These are phyloP conservation scores for Torymus auratus DNA, from an alignment of 2,888 invertebrate genomes.

Conservation along the genomic window DNA sequence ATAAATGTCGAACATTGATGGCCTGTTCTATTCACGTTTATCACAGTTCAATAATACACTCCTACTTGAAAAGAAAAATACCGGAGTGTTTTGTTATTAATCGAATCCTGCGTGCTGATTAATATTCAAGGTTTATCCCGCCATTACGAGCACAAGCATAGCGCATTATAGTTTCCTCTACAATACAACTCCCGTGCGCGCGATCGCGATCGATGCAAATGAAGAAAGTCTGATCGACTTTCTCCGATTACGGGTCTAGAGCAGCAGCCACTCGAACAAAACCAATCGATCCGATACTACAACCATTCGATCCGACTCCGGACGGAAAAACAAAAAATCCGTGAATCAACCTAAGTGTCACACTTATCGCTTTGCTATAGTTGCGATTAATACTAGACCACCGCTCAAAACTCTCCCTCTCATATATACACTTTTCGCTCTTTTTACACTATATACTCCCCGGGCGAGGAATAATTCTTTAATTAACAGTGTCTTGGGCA, in stretches of 20 bases:
- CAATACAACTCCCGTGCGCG: background rate
- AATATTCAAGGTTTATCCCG: no score
- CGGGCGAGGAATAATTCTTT: slow-evolving; percentile 35
- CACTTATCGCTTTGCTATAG: slow-evolving; percentile 1
- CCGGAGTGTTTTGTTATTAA: no score
- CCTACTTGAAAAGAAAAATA: no score
- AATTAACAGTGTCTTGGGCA: slow-evolving; percentile 32
- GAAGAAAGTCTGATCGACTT: slow-evolving; percentile 15
- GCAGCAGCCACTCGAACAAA: no score
- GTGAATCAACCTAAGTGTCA: background rate
- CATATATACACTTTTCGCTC: background rate
- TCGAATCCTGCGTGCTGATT: no score
- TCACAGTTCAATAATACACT: no score
- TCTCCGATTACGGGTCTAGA: background rate
- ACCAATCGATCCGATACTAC: background rate
- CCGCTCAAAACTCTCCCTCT: background rate
- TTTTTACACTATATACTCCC: background rate
- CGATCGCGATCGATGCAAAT: background rate
- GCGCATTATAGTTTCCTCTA: no score
- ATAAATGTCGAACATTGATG: no score
- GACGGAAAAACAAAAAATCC: background rate
- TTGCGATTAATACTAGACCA: slow-evolving; percentile 10
- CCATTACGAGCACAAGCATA: no score
- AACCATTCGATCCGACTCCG: background rate
- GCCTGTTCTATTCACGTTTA: no score